phyloP scores from a whole-genome alignment of 1,140 invertebrate species.

The Panonychus citri region DNA sequence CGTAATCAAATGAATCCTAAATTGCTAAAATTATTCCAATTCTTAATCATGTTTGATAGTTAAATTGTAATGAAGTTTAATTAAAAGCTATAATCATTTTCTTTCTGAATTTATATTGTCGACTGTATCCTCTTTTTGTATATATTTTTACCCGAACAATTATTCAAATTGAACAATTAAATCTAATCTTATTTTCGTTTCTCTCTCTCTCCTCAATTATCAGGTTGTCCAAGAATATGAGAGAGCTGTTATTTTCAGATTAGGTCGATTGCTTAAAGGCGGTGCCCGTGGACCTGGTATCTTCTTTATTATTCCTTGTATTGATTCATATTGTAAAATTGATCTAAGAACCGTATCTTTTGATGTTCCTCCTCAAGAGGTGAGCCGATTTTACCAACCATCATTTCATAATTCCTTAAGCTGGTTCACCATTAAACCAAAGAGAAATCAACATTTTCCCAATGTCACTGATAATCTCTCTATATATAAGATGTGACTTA shows the following conservation, averaged over 20 bases:
- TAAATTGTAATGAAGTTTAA: not conserved
- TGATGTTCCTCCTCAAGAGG: slow-evolving; percentile 25
- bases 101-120: slow-evolving; percentile 27
- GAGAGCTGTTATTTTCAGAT: slow-evolving; percentile 18
- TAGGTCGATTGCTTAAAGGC: slow-evolving; percentile 14
- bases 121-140: no score
- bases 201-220: slow-evolving; percentile 80
- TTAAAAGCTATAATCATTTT: slow-evolving; percentile 27
- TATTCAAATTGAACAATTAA: no score
- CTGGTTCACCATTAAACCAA: no score
- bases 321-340: slow-evolving; percentile 29
- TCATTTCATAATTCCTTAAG: no score
- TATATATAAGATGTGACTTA: no score
- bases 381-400: no score
- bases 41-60: no score
- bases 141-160: slow-evolving; percentile 30
- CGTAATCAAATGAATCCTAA: no score
- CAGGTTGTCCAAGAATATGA: slow-evolving; percentile 28
- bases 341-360: slow-evolving; percentile 34
- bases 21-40: no score
- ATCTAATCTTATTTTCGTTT: no score
- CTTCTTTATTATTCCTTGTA: slow-evolving; percentile 11
- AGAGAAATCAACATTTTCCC: no score
- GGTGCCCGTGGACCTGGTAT: slow-evolving; percentile 15
- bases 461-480: no score